Evolutionary conservation across 2,113 vertebrate genomes (phyloP).

Genomic region (Raja brachyura): DNA sequence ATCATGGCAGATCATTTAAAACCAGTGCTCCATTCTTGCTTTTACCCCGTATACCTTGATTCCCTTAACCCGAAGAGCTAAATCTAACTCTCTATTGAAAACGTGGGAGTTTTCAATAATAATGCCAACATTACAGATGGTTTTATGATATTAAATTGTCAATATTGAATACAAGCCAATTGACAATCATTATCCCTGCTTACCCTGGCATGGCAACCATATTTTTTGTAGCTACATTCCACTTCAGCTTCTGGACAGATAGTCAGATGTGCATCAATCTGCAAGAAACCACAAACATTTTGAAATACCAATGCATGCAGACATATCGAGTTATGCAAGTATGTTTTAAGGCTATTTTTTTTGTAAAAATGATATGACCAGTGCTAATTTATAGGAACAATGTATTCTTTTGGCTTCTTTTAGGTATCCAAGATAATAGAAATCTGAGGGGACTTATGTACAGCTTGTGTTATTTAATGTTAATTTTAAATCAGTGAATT

Average conservation of each 20-base stretch:
- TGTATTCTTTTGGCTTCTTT: neutral
- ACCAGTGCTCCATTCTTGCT: too few relatives aligned
- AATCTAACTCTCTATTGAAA: too few relatives aligned
- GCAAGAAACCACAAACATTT: conserved; percentile 29
- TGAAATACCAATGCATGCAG: neutral
- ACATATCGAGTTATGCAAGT: neutral
- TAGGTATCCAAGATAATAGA: neutral
- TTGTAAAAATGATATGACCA: neutral
- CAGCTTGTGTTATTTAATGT: neutral
- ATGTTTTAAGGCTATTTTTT: neutral
- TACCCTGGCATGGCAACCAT: conserved; percentile 71
- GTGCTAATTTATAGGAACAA: neutral
- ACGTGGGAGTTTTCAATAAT: neutral
- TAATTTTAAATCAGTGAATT: neutral
- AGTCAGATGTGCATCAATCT: conserved; percentile 60
- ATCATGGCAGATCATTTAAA: too few relatives aligned
- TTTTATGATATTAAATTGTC: neutral
- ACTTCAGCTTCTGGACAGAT: conserved; percentile 68
- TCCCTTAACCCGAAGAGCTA: too few relatives aligned
- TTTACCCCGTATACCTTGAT: too few relatives aligned
- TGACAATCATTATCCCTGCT: conserved; percentile 38
- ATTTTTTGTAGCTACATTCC: conserved; percentile 69
- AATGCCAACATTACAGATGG: neutral
- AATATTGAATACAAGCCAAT: neutral
- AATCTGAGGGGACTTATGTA: neutral